These are phyloP conservation scores for Myathropa florea DNA, from an alignment of 2,888 invertebrate genomes.

Conservation along the genomic window DNA sequence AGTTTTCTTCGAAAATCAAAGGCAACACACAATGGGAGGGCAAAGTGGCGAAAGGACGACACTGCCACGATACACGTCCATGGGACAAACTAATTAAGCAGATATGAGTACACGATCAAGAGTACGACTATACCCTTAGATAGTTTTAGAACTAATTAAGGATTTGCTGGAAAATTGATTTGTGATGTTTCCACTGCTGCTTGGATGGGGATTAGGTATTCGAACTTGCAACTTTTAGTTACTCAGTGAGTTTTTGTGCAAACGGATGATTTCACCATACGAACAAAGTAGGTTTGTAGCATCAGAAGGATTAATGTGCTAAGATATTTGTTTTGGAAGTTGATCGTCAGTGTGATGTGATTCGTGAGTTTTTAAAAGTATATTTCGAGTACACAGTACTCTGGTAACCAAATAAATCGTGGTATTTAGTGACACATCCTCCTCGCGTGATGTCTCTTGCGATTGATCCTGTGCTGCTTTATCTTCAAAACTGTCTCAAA, in stretches of 20 bases:
- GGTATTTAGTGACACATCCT: too few relatives aligned
- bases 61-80: not conserved
- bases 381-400: too few relatives aligned
- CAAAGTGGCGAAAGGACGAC: constrained; percentile 7
- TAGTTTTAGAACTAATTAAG: constrained; percentile 49
- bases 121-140: not conserved
- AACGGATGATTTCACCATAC: constrained; percentile 59
- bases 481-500: too few relatives aligned
- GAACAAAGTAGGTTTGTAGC: constrained; percentile 37
- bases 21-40: not conserved
- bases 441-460: too few relatives aligned
- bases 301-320: not conserved
- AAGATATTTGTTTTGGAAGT: not conserved
- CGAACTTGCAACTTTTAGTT: constrained; percentile 39
- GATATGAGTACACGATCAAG: not conserved
- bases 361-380: not conserved
- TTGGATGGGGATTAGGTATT: constrained; percentile 16
- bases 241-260: constrained; percentile 51
- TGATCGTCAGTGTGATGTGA: not conserved
- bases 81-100: constrained; percentile 50
- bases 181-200: not conserved
- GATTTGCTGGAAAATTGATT: constrained; percentile 32
- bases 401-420: too few relatives aligned
- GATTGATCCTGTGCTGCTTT: too few relatives aligned
- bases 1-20: constrained; percentile 34